Conservation (phyloP, 35 echinoderm and acorn worm genomes). For the Ptychodera flava region DNA sequence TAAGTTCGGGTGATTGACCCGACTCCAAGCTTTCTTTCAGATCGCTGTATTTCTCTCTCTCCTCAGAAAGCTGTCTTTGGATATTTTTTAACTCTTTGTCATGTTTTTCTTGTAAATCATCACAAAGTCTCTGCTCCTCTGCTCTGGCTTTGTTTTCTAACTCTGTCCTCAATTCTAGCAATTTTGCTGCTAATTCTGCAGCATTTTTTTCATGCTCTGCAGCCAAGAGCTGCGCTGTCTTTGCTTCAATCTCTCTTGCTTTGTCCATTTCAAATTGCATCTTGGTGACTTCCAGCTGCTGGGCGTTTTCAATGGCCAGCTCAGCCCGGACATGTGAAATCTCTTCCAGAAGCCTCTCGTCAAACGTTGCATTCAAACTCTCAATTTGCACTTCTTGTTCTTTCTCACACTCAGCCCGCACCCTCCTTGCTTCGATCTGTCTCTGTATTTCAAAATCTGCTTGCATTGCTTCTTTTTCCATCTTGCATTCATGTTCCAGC, state of each 20-base stretch:
- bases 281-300: not conserved
- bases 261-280: not conserved
- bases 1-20: conserved; percentile 73
- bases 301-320: conserved; percentile 56
- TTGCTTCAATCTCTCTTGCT: not conserved
- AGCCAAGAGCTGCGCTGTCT: conserved; percentile 28
- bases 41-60: conserved; percentile 10
- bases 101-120: too few relatives aligned
- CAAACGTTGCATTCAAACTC: conserved; percentile 27
- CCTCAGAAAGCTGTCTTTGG: conserved; percentile 11
- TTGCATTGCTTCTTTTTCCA: conserved; percentile 21
- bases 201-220: conserved; percentile 1
- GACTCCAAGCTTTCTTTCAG: conserved; percentile 25
- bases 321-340: conserved; percentile 63
- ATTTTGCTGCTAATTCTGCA: not conserved
- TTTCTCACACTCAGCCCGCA: conserved; percentile 21
- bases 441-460: conserved; percentile 32
- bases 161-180: too few relatives aligned
- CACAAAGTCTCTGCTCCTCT: too few relatives aligned
- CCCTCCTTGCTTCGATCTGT: conserved; percentile 9
- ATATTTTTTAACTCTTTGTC: too few relatives aligned
- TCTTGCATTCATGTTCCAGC: conserved; percentile 5
- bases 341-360: conserved; percentile 52
- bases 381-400: conserved; percentile 29
- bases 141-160: too few relatives aligned